Conservation (phyloP, 2,113 vertebrate species). For the Synodontis membranacea region DNA sequence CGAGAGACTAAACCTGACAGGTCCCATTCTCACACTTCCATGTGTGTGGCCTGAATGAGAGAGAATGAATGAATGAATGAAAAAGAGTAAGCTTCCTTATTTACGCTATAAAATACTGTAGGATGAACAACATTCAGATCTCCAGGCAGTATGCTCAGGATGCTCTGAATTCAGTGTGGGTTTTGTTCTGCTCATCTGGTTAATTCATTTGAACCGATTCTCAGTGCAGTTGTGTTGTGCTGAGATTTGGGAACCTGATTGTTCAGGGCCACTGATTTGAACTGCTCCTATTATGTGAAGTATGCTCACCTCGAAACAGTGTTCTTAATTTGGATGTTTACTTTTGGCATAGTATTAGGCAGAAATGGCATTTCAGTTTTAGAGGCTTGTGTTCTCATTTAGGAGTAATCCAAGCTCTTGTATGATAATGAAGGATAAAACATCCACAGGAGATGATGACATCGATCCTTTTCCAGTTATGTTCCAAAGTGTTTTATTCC, state of each 20-base stretch:
- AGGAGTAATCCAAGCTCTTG: neutral
- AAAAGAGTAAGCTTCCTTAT: neutral
- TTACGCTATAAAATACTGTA: neutral
- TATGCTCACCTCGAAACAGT: neutral
- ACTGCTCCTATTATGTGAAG: neutral
- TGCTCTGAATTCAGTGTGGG: neutral
- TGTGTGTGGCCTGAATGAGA: neutral
- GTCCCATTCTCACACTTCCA: neutral
- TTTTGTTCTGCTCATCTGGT: neutral
- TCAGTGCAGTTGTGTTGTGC: neutral
- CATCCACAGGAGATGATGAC: neutral
- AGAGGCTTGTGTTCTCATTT: conserved; percentile 4
- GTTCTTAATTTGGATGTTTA: neutral
- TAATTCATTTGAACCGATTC: neutral
- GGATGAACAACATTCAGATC: neutral
- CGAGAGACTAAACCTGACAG: neutral
- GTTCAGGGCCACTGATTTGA: neutral
- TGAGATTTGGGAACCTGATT: neutral
- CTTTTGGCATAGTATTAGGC: neutral
- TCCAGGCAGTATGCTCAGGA: neutral
- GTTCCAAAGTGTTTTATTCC: neutral
- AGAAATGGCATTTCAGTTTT: conserved; percentile 2
- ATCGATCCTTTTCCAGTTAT: neutral
- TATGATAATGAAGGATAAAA: neutral
- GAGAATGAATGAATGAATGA: conserved; percentile 11